These are phyloP conservation scores for Bombylius major DNA, from an alignment of 2,888 invertebrate genomes.

Conservation along the genomic window DNA sequence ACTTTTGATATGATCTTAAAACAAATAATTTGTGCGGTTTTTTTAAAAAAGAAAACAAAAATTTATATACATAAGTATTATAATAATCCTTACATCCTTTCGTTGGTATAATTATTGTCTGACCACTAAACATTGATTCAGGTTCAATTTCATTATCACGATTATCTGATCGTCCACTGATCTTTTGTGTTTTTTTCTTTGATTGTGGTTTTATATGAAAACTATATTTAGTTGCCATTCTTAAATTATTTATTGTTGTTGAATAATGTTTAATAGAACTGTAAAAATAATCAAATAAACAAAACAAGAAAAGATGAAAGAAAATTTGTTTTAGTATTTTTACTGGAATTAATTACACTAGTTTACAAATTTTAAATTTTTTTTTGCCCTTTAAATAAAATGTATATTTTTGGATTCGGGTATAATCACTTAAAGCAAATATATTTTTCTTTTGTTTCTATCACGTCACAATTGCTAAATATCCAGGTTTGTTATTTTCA, in stretches of 20 bases:
- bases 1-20: no score
- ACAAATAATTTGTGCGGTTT: no score
- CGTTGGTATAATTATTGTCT: constrained; percentile 61
- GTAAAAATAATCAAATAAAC: constrained; percentile 4
- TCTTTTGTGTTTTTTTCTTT: constrained; percentile 39
- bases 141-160: constrained; percentile 34
- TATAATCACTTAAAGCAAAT: no score
- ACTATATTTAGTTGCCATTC: constrained; percentile 73
- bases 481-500: no score
- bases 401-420: no score
- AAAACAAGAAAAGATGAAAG: not conserved
- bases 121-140: constrained; percentile 45
- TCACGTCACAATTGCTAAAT: no score
- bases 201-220: constrained; percentile 56
- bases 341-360: no score
- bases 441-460: no score
- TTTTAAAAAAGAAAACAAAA: no score
- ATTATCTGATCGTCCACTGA: constrained; percentile 32
- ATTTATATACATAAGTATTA: no score
- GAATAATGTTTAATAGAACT: constrained; percentile 39
- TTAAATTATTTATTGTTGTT: constrained; percentile 52
- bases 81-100: constrained; percentile 63
- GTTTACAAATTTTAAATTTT: no score
- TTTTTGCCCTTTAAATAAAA: no score
- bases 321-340: not conserved